Base-by-base conservation (phyloP, 2,797 vertebrate species). In the Manis javanica region DNA sequence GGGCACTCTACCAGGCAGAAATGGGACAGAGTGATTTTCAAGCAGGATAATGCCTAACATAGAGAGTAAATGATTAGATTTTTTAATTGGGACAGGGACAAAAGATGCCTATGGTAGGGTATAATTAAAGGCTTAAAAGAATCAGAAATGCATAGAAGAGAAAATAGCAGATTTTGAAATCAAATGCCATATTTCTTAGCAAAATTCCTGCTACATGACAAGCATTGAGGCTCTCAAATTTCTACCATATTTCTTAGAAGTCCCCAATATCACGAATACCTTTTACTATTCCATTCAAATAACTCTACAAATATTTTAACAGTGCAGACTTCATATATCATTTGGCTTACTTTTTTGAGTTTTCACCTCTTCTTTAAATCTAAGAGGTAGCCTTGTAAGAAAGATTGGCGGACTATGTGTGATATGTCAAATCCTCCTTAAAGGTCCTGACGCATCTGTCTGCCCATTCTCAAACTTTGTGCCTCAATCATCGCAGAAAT, bases 21-120 rank as follows among this genome's bases (percentile, higher is more conserved):
- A 29, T 11, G 37, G 5, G 37, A 11, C 21, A 63, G 12, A 2
- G n/a, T 51, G 16, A 0, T n/a, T 61, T 3, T 51, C 1, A 18
- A 55, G 0, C 14, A 81, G 34, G 15, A 5, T 29, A 1, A 5
- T 86, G 0, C 24, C 57, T 59, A 10, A 39, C 2, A 11, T 2
- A 18, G 42, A 84, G 2, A 0, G 4, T 19, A n/a, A 57, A 1
- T 0, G 31, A 21, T 57, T 19, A 1, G 0, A 49, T 89, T 89
- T 51, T 9, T 82, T 87, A 16, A 31, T 39, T 12, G n/a, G 53
- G 7, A 81, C 16, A 95, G 21, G 31, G 4, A 55, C 29, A 15
- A 68, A 34, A 29, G 64, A 49, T 8, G 0, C 1, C 26, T 71
- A 15, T 10, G 1, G 5, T 87, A 14, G 6, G 13, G 3, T 23